Base-by-base conservation (phyloP, 2,888 invertebrate species). In the Watsonalla cultraria region DNA sequence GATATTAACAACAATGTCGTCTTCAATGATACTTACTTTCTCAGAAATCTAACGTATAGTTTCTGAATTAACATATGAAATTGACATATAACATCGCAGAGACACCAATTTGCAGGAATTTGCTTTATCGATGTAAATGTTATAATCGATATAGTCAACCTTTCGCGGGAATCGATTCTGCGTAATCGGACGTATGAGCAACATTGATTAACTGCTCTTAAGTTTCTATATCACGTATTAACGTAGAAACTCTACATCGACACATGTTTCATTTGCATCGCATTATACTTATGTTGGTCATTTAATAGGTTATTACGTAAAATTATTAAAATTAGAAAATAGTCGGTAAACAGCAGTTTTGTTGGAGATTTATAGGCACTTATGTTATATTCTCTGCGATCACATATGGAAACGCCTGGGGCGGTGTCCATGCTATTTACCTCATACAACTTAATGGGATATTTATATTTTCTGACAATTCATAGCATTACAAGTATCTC, bases 121-220 rank as follows among this genome's bases (percentile, higher is more conserved):
- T 24, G 78, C 75, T 60, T 62, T 75, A 72, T 75, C 72, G 78
- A 78, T 76, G 78, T 81, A 80, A 83, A 83, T 80, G 78, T 80
- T 81, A 80, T 86, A 82, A 86, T 84, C 82, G 81, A 80, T 84
- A 80, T 82, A 79, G 80, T 79, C 74, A 70, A 77, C 76, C 74
- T 81, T 78, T 75, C 74, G 72, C 72, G 74, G 54, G 77, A 79
- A 81, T 82, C 83, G 83, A 78, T 84, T 86, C 82, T 72, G 62
- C 68, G 82, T 86, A 85, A 79, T 77, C 78, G 76, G 69, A 80
- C 74, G 77, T 74, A 75, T 68, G 72, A 72, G 79, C 74, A 77
- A 76, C 78, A 75, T 74, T 83, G 81, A 86, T 84, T 85, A 84
- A 74, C 65, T 65, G 65, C 78, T 78, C 74, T 78, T 74, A 78